Evolutionary conservation across 1,140 invertebrate genomes (phyloP), one percentile per base, ranked within the genome.

Genomic region (Atopsyche davidsoni): DNA sequence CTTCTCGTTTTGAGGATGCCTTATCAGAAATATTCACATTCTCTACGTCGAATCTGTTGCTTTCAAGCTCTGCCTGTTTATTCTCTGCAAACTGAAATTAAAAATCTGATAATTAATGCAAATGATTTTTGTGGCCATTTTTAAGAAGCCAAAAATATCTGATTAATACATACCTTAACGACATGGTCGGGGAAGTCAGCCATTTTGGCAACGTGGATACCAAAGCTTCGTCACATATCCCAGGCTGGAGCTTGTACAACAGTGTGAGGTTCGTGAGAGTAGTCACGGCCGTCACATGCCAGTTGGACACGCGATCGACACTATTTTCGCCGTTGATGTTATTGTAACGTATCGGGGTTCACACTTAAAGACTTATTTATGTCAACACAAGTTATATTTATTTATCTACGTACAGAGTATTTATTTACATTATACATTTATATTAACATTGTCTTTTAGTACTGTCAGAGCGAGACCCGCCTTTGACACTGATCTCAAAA

Each of bases 151-250:
- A 13, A 39, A 46, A 46, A 28, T 24, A 10, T 34, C 25, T 23
- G 7, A 23, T 21, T 19, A n/a, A n/a, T n/a, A n/a, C n/a, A 40
- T 68, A 80, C 81, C 66, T 85, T 66, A 42, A 91, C 75, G 13
- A 90, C 80, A 60, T 80, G 72, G 35, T 80, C 68, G 0, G 94
- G 92, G 60, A 98, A 89, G 56, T 87, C 82, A 1, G 89, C 92
- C 61, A 97, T 74, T 65, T 87, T 82, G 1, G 96, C 95, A 21
- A 98, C 92, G 68, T 98, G 90, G 56, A 98, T 85, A 6, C 96
- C 96, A 75, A 97, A 96, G 64, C 94, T 98, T 66, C 89, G 86
- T 94, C 87, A 65, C 93, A 96, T 1, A 89, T 78, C 2, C 95
- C 95, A 48, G 80, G 78, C 53, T 76, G 73, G 1, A 93, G 83